Evolutionary conservation across 2,888 invertebrate genomes (phyloP).

Genomic region (Rotaria sp.): DNA sequence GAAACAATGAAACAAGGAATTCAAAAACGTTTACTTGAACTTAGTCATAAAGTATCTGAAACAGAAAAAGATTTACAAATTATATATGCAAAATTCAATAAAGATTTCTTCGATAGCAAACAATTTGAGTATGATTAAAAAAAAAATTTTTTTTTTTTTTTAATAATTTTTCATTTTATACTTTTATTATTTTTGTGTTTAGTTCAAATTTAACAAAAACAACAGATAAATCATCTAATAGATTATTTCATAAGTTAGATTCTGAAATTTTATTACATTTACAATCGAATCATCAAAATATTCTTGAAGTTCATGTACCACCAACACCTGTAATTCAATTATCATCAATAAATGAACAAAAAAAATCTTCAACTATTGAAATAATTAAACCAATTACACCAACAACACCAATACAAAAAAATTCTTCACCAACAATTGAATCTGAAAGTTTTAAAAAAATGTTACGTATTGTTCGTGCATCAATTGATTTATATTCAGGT

Average conservation of each 20-base stretch:
- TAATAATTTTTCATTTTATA: not conserved
- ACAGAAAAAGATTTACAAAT: not conserved
- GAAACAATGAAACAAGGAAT: slow-evolving; percentile 1
- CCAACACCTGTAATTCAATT: not conserved
- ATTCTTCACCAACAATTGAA: not conserved
- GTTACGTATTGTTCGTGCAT: slow-evolving; percentile 11
- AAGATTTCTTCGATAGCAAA: not conserved
- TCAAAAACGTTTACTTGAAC: not conserved
- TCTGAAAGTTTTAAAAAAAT: slow-evolving; percentile 25
- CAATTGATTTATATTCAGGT: slow-evolving; percentile 15
- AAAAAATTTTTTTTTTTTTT: not conserved
- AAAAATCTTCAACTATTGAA: not conserved
- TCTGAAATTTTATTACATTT: not conserved
- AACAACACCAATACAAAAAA: not conserved
- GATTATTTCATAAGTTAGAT: not conserved
- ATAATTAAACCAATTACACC: not conserved
- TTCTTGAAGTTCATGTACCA: not conserved
- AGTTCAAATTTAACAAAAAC: not conserved
- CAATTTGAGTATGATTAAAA: not conserved
- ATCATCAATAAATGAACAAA: not conserved
- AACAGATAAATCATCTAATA: not conserved
- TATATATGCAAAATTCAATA: not conserved
- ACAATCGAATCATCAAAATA: not conserved
- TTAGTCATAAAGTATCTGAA: not conserved
- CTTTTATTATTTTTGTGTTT: not conserved